phyloP scores from a whole-genome alignment of 2,888 invertebrate species.

The Brachycybe producta region DNA sequence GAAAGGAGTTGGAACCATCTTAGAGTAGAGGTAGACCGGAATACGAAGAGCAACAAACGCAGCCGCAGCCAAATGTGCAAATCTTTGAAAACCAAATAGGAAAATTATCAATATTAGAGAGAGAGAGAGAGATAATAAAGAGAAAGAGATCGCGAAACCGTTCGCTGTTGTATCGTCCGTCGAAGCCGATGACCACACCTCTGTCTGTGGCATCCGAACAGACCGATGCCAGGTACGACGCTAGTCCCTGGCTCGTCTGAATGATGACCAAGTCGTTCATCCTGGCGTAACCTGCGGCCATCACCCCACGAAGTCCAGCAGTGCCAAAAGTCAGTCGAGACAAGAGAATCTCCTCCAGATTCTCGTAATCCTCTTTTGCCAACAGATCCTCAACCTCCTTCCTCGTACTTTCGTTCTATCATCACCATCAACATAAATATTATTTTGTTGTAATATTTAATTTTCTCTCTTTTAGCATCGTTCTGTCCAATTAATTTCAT shows the following conservation, averaged over 20 bases:
- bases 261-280: constrained; percentile 92
- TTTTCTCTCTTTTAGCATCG: not conserved
- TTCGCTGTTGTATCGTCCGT: constrained; percentile 81
- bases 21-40: constrained; percentile 65
- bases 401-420: constrained; percentile 49
- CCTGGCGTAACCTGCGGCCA: constrained; percentile 82
- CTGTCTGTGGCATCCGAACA: constrained; percentile 45
- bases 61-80: constrained; percentile 73
- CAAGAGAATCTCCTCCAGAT: constrained; percentile 50
- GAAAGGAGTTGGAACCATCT: constrained; percentile 81
- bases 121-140: not conserved
- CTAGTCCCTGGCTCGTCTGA: constrained; percentile 84
- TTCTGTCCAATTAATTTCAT: not conserved
- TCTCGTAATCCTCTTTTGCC: constrained; percentile 42
- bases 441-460: too few species aligned
- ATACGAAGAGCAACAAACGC: constrained; percentile 64
- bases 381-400: constrained; percentile 50
- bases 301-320: constrained; percentile 72
- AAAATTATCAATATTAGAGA: not conserved
- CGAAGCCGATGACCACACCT: constrained; percentile 80
- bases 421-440: constrained; percentile 14
- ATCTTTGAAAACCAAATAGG: constrained; percentile 42
- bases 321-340: constrained; percentile 75
- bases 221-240: constrained; percentile 53
- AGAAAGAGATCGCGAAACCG: constrained; percentile 41